phyloP scores from a whole-genome alignment of 2,797 vertebrate genomes.

The Mormyrus hasselquistii region DNA sequence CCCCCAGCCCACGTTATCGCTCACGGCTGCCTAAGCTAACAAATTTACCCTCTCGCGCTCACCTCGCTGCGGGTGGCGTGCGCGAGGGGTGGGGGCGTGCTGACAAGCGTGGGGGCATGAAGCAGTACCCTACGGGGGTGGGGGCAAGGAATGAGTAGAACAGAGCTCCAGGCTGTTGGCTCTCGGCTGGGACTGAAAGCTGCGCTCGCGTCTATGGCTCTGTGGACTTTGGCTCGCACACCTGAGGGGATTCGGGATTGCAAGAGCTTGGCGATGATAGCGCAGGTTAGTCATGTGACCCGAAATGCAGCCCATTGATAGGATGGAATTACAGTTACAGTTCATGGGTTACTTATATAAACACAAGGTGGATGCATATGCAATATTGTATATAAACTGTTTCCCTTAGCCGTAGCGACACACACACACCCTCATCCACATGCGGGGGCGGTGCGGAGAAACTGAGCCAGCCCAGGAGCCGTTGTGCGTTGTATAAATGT shows the following conservation, averaged over 20 bases:
- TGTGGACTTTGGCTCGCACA: neutral
- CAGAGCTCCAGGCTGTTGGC: neutral
- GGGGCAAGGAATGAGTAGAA: neutral
- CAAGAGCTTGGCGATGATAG: neutral
- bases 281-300: neutral
- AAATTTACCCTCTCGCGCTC: slow-evolving; percentile 32
- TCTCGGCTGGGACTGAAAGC: neutral
- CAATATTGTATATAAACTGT: neutral
- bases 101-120: neutral
- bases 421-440: neutral
- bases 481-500: slow-evolving; percentile 31
- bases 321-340: neutral
- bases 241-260: neutral
- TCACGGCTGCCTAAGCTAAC: slow-evolving; percentile 29
- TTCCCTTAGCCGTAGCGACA: neutral
- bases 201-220: neutral
- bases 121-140: neutral
- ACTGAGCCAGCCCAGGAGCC: neutral
- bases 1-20: slow-evolving; percentile 31
- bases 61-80: slow-evolving; percentile 25
- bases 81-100: neutral
- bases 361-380: neutral
- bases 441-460: neutral
- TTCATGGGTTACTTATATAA: neutral
- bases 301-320: neutral